These are phyloP conservation scores for Cheilosia urbana DNA, from an alignment of 2,888 invertebrate genomes.

Conservation along the genomic window DNA sequence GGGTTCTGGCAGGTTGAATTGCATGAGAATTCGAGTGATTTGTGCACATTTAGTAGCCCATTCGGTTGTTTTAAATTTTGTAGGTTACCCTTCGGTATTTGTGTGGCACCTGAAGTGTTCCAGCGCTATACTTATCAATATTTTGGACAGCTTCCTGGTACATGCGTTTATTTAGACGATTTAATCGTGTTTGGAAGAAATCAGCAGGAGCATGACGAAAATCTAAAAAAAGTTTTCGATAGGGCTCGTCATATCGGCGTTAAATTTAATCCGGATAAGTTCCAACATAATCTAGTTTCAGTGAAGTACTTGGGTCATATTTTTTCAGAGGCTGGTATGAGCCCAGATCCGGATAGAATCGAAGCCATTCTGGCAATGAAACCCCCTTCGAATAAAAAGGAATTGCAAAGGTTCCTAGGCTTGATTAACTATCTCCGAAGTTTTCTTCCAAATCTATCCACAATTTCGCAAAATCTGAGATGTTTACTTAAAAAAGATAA, in stretches of 20 bases:
- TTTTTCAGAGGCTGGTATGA: background rate
- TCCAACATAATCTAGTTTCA: slow-evolving; percentile 4
- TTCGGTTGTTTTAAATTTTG: slow-evolving; percentile 16
- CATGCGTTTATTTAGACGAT: slow-evolving; percentile 21
- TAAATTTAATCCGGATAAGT: slow-evolving; percentile 15
- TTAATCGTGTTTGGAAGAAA: slow-evolving; percentile 14
- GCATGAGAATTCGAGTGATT: slow-evolving; percentile 7
- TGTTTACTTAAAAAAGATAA: slow-evolving; percentile 4
- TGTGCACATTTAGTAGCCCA: slow-evolving; percentile 11
- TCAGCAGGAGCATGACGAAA: slow-evolving; percentile 15
- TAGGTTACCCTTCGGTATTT: slow-evolving; percentile 17
- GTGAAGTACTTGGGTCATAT: slow-evolving; percentile 7
- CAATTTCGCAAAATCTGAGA: background rate
- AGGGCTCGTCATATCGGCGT: background rate
- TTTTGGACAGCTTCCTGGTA: slow-evolving; percentile 13
- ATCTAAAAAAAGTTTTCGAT: too few species aligned
- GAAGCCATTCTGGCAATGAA: background rate
- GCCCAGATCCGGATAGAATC: background rate
- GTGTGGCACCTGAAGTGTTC: slow-evolving; percentile 13
- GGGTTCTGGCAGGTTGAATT: too few species aligned
- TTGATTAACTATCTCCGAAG: slow-evolving; percentile 6
- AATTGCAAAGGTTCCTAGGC: slow-evolving; percentile 9
- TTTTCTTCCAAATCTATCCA: slow-evolving; percentile 15
- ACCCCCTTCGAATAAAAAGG: slow-evolving; percentile 4
- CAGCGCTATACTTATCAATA: slow-evolving; percentile 25